These are phyloP conservation scores for Ginglymostoma cirratum DNA, from an alignment of 2,113 vertebrate species.

Conservation along the genomic window DNA sequence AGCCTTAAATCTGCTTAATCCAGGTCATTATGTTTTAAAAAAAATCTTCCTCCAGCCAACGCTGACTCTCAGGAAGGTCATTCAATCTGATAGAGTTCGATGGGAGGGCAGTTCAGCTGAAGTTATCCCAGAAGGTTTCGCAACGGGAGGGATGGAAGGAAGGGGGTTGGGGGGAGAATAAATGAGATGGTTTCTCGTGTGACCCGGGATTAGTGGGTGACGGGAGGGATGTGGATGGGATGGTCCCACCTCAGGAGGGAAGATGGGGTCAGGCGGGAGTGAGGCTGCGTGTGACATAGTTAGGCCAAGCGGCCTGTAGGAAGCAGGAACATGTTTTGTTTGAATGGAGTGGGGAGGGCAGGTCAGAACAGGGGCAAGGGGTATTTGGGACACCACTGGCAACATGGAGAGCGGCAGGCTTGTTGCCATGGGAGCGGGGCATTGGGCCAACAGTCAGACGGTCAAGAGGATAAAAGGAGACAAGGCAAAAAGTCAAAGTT, in stretches of 20 bases:
- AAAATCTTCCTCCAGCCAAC: neutral
- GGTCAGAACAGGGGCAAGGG: neutral
- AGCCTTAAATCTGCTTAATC: conserved; percentile 16
- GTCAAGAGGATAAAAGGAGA: neutral
- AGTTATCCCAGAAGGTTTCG: neutral
- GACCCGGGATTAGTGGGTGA: neutral
- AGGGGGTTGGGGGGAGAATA: neutral
- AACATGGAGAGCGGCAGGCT: neutral
- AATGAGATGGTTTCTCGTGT: neutral
- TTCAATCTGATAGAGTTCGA: neutral
- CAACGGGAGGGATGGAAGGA: neutral
- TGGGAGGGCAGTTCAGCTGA: neutral
- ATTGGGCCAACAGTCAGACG: neutral
- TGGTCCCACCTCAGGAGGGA: neutral
- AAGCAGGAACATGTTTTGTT: neutral
- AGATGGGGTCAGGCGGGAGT: neutral
- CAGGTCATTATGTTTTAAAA: neutral
- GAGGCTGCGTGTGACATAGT: neutral
- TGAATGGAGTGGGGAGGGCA: neutral
- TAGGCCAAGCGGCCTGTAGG: neutral
- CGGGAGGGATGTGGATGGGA: neutral
- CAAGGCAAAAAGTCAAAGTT: neutral
- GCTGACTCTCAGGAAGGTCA: neutral
- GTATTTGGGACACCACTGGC: neutral
- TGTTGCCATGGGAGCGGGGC: neutral